Base-by-base conservation (phyloP, 2,888 invertebrate species). In the Phalera bucephala region DNA sequence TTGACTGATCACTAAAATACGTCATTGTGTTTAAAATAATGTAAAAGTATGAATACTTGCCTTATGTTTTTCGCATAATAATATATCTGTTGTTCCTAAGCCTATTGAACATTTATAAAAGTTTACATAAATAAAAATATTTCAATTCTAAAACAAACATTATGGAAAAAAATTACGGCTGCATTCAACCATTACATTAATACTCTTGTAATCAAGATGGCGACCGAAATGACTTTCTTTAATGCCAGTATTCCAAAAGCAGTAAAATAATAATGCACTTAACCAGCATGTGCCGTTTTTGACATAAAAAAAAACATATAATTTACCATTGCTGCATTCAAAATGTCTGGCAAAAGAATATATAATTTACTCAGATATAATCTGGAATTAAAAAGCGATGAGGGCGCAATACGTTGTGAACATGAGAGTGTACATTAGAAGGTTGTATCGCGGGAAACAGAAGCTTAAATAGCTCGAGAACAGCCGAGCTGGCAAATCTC, bases 401-500 rank as follows among this genome's bases (percentile, higher is more conserved):
- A 25, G 12, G 5, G 23, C 2, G 3, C 8, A 11, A 23, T n/a
- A 11, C n/a, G n/a, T n/a, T n/a, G n/a, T n/a, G n/a, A n/a, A n/a
- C 3, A 9, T 23, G 2, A 23, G 10, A 12, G 25, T 47, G 42
- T 45, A 47, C 50, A 62, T 61, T 64, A 62, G 53, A 38, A 34
- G 39, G 44, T 48, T 14, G 47, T 58, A 62, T 63, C 59, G 52
- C 53, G 50, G 44, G n/a, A n/a, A 45, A 56, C 46, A 38, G 38
- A 38, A 52, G 61, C 56, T 71, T 64, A 64, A 64, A 62, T 55
- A 39, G 41, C 49, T 27, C 9, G 4, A 3, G 27, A 14, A 14
- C 14, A 7, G 49, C 36, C 42, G 35, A 42, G 41, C 53, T 78
- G 78, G 77, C 77, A 62, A 20, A 34, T 45, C 40, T 73, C 78